Base-by-base conservation (phyloP, 2,113 vertebrate species). In the Gasterosteus nipponicus region DNA sequence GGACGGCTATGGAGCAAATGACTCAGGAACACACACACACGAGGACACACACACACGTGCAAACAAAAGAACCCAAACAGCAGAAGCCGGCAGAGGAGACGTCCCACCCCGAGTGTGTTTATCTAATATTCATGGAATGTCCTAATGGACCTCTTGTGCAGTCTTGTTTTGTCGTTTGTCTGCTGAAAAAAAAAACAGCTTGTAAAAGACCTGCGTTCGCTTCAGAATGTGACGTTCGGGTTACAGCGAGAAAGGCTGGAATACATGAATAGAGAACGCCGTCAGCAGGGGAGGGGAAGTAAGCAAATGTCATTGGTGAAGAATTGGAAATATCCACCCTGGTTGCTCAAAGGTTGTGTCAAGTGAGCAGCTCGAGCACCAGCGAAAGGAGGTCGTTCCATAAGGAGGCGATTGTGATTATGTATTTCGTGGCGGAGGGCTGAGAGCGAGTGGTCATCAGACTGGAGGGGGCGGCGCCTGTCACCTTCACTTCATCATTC, bases 1-100 rank as follows among this genome's bases (percentile, higher is more conserved):
- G 78, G 77, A 69, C 78, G 77, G 91, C 89, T 73, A 94, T 93
- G 90, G 89, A 95, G 93, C 90, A 90, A 92, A 94, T 94, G 77
- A 91, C 58, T 70, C 59, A 72, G 80, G 59, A 69, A 77, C 63
- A 77, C 73, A 80, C 81, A 75, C 62, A 63, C 51, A 72, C 65
- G 56, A 54, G 77, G 2, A 51, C 19, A 67, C 51, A n/a, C 22
- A 38, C 12, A 14, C 51, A 59, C 6, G 44, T 18, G 15, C 54
- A 70, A 65, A 86, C 77, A 70, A 54, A 54, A 73, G 29, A 82
- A 42, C 1, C 0, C 60, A 60, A 68, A 80, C 54, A 77, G 39
- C 38, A 46, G 39, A 69, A 46, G 67, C 69, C 70, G 49, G 80
- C 69, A 81, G 39, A 67, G 64, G n/a, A 78, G 69, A 71, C 69